phyloP scores from a whole-genome alignment of 2,888 invertebrate species.

The Microctonus brassicae region DNA sequence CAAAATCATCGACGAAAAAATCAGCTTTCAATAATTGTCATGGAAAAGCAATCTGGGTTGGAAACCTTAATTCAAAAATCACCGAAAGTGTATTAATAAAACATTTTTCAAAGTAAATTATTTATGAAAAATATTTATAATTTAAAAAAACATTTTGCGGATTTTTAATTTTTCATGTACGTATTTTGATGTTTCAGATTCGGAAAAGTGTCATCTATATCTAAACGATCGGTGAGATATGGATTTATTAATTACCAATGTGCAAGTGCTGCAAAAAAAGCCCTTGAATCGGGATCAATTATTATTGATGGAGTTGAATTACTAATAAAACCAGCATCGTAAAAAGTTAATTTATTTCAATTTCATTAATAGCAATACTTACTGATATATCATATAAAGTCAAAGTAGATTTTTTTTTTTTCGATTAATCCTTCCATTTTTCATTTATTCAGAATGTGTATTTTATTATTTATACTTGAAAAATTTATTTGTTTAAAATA shows the following conservation, averaged over 20 bases:
- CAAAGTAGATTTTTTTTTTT: too few species aligned
- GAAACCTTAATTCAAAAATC: constrained; percentile 19
- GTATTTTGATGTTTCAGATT: constrained; percentile 33
- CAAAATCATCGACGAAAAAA: constrained; percentile 12
- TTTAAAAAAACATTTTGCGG: background rate
- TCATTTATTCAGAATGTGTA: too few species aligned
- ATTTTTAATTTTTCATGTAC: background rate
- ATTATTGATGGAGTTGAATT: constrained; percentile 30
- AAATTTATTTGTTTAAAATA: background rate
- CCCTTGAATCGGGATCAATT: constrained; percentile 34
- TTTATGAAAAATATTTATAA: background rate
- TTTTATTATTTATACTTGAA: too few species aligned
- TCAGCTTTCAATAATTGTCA: background rate
- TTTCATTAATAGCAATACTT: too few species aligned
- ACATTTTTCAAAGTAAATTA: constrained; percentile 37
- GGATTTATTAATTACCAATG: constrained; percentile 42
- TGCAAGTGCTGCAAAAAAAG: constrained; percentile 27
- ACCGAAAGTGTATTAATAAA: constrained; percentile 31
- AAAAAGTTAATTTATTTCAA: background rate
- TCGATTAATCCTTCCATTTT: too few species aligned
- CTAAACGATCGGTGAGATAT: constrained; percentile 11
- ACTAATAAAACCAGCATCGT: background rate
- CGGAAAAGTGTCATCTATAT: constrained; percentile 37
- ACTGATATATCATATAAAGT: too few species aligned
- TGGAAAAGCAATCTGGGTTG: constrained; percentile 45